Conservation (phyloP, 2,113 vertebrate species). For the Propithecus coquereli region DNA sequence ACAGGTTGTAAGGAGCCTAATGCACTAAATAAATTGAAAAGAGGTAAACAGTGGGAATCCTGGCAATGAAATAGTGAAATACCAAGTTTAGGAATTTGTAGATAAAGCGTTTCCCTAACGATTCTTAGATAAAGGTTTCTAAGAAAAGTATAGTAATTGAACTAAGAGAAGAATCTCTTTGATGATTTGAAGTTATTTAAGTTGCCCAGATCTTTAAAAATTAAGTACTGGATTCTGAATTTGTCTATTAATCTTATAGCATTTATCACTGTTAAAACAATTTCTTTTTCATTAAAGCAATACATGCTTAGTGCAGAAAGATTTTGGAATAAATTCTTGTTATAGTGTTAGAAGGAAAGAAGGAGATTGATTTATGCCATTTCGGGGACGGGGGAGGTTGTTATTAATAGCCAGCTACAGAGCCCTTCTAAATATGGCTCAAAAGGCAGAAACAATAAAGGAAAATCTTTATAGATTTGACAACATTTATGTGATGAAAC, state of each 20-base stretch:
- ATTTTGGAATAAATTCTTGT: background rate
- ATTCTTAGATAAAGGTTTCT: slow-evolving; percentile 19
- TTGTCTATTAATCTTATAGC: background rate
- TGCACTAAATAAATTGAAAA: background rate
- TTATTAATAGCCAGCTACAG: background rate
- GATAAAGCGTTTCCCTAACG: background rate
- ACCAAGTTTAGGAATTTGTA: slow-evolving; percentile 31
- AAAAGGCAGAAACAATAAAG: background rate
- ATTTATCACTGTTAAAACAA: background rate
- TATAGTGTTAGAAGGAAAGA: background rate
- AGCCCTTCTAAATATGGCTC: background rate
- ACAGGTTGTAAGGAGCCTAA: background rate
- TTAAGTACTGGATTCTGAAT: background rate
- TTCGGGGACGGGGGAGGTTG: background rate
- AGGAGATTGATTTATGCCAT: background rate
- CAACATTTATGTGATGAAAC: background rate
- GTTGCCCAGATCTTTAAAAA: slow-evolving; percentile 32
- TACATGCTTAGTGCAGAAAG: background rate
- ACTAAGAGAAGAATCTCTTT: background rate
- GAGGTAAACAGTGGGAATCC: background rate
- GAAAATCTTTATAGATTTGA: background rate
- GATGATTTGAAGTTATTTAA: slow-evolving; percentile 15
- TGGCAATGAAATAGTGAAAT: background rate
- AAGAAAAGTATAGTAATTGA: background rate
- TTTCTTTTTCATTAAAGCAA: background rate